Base-by-base conservation (phyloP, 1,140 invertebrate genomes). In the Leptopilina clavipes region DNA sequence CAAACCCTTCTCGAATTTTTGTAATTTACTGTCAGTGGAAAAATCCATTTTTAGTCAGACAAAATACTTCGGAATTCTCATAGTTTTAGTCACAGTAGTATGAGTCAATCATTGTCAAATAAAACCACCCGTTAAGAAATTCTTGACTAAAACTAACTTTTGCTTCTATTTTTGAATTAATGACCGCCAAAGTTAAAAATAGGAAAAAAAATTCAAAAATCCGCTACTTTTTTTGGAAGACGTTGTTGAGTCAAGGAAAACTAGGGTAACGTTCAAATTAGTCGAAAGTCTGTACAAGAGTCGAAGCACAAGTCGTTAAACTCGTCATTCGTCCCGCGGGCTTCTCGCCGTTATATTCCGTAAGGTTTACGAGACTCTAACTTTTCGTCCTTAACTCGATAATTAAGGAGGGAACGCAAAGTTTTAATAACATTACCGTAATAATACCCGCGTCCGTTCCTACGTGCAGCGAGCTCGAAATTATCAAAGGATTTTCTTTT, bases 401-500 rank as follows among this genome's bases (percentile, higher is more conserved):
- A 65, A 65, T 65, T 65, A 65, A 65, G 59, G 59, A 65, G 59
- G 59, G 59, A 31, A 65, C 12, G 22, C 59, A 65, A 65, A 65
- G 59, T 65, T 65, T 65, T 65, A 65, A 65, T 65, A 65, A 65
- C 25, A 65, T 65, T 65, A 65, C 59, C 59, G 59, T 65, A 65
- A 65, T 65, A 65, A 65, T 65, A 65, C 59, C 59, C 22, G 59
- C 59, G 59, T 65, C 56, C 22, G 22, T 65, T 65, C 59, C 59
- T 37, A 65, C 59, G 22, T 37, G 59, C 59, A 65, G 14, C 59
- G 59, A 31, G 59, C 59, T 65, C 59, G 59, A 65, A 65, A 65
- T 65, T 37, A 65, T 65, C 59, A 65, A 65, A 65, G 22, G 25
- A 65, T 31, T 25, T 37, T 65, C 25, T n/a, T 65, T 31, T 5